Percentiles rank a stretch among this genome's conserved stretches.
Conservation (phyloP, 2,888 invertebrate genomes). For the Agrilus mali region DNA sequence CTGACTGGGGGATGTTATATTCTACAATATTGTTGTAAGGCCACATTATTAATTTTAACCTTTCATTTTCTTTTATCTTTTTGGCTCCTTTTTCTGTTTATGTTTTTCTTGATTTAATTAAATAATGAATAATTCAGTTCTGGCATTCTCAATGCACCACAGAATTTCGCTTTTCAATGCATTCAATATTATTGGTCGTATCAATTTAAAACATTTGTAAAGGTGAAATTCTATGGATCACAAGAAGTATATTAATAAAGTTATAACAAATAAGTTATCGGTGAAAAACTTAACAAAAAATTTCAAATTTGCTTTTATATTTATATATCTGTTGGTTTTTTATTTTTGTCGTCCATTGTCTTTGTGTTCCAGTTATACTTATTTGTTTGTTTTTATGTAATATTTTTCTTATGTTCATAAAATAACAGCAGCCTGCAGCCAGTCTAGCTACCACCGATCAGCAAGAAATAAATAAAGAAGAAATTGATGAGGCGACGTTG, state of each 20-base stretch:
- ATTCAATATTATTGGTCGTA: too few species aligned
- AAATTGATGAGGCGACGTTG: constrained; percentile 62
- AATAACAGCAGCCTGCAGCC: constrained; percentile 35
- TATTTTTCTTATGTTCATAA: constrained; percentile 9
- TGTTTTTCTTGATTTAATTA: neutral
- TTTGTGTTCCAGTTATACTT: constrained; percentile 9
- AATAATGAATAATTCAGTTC: neutral
- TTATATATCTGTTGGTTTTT: constrained; percentile 11
- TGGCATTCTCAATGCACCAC: neutral
- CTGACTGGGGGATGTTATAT: too few species aligned
- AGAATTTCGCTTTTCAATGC: neutral
- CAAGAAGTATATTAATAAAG: too few species aligned
- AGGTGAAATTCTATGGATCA: too few species aligned
- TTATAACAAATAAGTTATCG: too few species aligned
- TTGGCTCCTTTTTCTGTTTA: too few species aligned
- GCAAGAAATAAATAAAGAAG: constrained; percentile 26
- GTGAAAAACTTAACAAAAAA: too few species aligned
- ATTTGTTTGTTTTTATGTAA: constrained; percentile 9
- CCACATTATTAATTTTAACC: too few species aligned
- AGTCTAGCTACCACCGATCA: constrained; percentile 20
- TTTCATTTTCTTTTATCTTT: too few species aligned
- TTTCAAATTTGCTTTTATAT: constrained; percentile 14
- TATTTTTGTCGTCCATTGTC: constrained; percentile 16
- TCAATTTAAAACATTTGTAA: too few species aligned
- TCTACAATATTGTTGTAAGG: too few species aligned